Base-by-base conservation (phyloP, 2,888 invertebrate genomes). In the Caenorhabditis sp. region DNA sequence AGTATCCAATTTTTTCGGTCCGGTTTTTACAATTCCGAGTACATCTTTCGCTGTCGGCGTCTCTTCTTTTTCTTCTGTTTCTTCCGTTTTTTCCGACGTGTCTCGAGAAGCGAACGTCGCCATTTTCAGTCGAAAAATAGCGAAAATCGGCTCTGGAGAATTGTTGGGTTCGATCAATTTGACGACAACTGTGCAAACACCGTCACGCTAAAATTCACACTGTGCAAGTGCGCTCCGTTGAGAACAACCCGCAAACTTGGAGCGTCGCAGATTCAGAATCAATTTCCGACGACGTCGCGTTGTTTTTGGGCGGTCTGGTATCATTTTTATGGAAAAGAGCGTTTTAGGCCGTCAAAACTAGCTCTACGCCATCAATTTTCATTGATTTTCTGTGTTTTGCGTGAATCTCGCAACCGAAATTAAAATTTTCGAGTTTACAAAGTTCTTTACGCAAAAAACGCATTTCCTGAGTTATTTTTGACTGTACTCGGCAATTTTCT, bases 41-140 rank as follows among this genome's bases (percentile, higher is more conserved):
- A 53, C 68, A 17, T 68, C 53, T 65, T 39, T 30, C 11, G 52
- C 77, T 7, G 26, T 17, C 52, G 46, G 7, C 30, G 43, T 30
- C 46, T 61, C 32, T 27, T 32, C 13, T 55, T 37, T 15, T 41
- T 74, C 72, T 9, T 66, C 66, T 17, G 56, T 65, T 8, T 73
- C 63, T 1, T 27, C 62, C n/a, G n/a, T n/a, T 35, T 61, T 65
- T 66, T 73, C 52, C 2, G 66, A 15, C 13, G 70, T 56, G 13
- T 58, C 73, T 4, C 65, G 61, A 11, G 81, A 81, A 1, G 79
- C 81, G 20, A 81, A 81, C 17, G 72, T 78, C 6, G 81, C 81
- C 81, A 81, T 81, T 70, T 43, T 11, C 26, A 7, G 45, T 17
- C 13, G 22, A 52, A 41, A 39, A 61, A 32, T 6, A 9, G 15